phyloP scores from a whole-genome alignment of 2,888 invertebrate genomes.

The Stenurella melanura region DNA sequence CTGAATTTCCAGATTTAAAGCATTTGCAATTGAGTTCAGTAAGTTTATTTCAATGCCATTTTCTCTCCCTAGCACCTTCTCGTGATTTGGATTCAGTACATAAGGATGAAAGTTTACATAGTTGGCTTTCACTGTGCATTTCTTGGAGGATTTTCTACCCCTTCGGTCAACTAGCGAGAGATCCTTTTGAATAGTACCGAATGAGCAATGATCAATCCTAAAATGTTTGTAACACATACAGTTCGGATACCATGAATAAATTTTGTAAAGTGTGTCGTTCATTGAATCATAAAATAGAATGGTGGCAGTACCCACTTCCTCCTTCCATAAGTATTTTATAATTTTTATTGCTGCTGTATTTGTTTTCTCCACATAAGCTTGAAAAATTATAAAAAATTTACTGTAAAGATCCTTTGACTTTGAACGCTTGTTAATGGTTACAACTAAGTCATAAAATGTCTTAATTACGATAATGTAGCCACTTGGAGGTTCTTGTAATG shows the following conservation, averaged over 20 bases:
- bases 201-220: background rate
- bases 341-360: background rate
- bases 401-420: background rate
- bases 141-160: background rate
- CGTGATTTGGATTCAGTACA: background rate
- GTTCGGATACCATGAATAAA: background rate
- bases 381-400: background rate
- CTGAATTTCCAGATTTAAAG: background rate
- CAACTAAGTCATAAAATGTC: background rate
- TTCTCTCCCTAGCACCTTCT: background rate
- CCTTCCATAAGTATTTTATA: background rate
- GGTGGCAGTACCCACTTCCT: background rate
- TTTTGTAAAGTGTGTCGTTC: background rate
- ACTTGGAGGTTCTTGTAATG: background rate
- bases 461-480: background rate
- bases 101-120: background rate
- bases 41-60: slow-evolving; percentile 9
- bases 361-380: background rate
- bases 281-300: background rate
- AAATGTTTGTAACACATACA: background rate
- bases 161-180: background rate
- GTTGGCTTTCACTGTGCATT: background rate
- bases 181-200: background rate
- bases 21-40: background rate
- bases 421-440: background rate